Percentiles rank a stretch among this genome's conserved stretches.
phyloP scores from a whole-genome alignment of 2,888 invertebrate genomes.

The Yponomeuta plumbellus region DNA sequence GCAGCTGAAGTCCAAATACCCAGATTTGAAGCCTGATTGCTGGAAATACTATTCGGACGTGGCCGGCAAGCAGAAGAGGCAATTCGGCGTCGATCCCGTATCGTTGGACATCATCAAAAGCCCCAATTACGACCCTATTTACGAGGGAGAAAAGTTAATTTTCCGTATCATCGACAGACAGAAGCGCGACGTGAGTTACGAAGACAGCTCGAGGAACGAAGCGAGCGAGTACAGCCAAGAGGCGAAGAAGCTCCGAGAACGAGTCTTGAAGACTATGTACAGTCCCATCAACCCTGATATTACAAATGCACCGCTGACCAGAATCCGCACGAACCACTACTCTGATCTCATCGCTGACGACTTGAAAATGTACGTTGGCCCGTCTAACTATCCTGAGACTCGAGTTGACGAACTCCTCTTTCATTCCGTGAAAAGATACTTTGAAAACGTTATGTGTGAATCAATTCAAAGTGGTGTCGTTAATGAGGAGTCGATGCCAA shows the following conservation, averaged over 20 bases:
- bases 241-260: constrained; percentile 36
- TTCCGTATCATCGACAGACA: constrained; percentile 62
- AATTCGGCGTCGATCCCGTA: constrained; percentile 63
- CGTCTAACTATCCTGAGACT: constrained; percentile 55
- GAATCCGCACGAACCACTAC: constrained; percentile 57
- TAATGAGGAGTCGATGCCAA: constrained; percentile 38
- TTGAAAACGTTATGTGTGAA: constrained; percentile 47
- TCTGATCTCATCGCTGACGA: constrained; percentile 58
- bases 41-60: constrained; percentile 68
- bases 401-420: constrained; percentile 54
- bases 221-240: constrained; percentile 28
- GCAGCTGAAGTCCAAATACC: constrained; percentile 45
- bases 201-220: constrained; percentile 21
- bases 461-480: constrained; percentile 31
- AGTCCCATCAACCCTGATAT: constrained; percentile 46
- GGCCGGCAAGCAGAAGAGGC: constrained; percentile 62
- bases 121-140: constrained; percentile 48
- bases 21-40: constrained; percentile 53
- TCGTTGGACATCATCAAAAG: constrained; percentile 58
- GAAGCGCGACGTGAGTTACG: constrained; percentile 50
- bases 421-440: constrained; percentile 44
- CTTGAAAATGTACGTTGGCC: constrained; percentile 58
- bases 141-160: constrained; percentile 45
- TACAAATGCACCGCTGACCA: constrained; percentile 45
- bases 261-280: constrained; percentile 48